phyloP scores from a whole-genome alignment of 2,113 vertebrate species.

The Ictalurus furcatus region DNA sequence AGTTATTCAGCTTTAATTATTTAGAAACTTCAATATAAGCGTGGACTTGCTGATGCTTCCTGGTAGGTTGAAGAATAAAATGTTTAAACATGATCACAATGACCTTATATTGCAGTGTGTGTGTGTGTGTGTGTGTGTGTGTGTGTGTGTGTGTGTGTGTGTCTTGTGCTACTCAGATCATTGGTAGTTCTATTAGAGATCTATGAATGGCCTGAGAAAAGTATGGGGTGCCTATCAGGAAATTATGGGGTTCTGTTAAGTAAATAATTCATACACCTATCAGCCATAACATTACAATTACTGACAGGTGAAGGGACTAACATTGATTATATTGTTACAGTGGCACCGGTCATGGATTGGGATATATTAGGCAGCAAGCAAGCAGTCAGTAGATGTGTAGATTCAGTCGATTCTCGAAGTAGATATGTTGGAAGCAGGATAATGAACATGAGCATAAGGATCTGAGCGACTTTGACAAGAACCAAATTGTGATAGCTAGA shows the following conservation, averaged over 20 bases:
- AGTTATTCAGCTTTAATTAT: background rate
- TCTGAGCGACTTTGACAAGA: too few species aligned
- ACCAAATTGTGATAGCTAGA: too few species aligned
- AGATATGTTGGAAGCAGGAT: too few species aligned
- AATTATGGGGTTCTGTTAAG: background rate
- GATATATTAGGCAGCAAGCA: too few species aligned
- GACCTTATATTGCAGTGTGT: background rate
- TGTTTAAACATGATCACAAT: background rate
- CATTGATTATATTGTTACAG: too few species aligned
- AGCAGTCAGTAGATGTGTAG: too few species aligned
- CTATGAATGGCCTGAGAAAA: constrained; percentile 28
- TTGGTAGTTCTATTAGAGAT: constrained; percentile 30
- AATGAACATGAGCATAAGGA: too few species aligned
- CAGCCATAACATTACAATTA: too few species aligned
- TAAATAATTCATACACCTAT: background rate
- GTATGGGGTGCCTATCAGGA: too few species aligned
- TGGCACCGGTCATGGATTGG: too few species aligned
- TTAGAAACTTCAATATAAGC: background rate
- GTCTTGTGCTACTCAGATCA: constrained; percentile 6
- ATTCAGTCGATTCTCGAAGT: too few species aligned
- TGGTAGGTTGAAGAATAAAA: background rate
- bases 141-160: constrained; percentile 25
- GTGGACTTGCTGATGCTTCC: background rate
- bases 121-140: background rate
- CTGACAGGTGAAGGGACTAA: too few species aligned